These are phyloP conservation scores for Passer montanus DNA, from an alignment of 2,113 vertebrate genomes.

Conservation along the genomic window DNA sequence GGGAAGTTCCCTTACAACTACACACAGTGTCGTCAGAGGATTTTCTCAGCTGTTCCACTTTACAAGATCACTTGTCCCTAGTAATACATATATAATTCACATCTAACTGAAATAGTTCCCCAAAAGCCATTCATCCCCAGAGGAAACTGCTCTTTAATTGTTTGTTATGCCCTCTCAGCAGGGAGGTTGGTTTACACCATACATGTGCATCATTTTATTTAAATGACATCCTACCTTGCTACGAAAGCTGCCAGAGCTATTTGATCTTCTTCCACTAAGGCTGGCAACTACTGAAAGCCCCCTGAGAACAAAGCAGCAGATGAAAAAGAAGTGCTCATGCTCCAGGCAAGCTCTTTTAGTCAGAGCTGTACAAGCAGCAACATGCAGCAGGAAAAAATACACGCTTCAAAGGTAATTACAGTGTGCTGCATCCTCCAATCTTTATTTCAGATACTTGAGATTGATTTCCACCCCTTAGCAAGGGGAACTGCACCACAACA, in stretches of 20 bases:
- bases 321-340: constrained; percentile 28
- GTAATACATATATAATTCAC: constrained; percentile 41
- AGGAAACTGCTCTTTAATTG: constrained; percentile 29
- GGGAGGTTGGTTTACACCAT: not conserved
- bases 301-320: constrained; percentile 37
- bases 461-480: not conserved
- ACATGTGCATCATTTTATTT: constrained; percentile 17
- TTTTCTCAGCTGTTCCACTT: constrained; percentile 23
- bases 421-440: not conserved
- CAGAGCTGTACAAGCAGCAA: not conserved
- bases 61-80: constrained; percentile 14
- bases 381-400: not conserved
- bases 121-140: not conserved
- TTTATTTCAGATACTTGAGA: not conserved
- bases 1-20: not conserved
- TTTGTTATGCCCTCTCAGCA: constrained; percentile 19
- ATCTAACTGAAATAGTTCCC: not conserved
- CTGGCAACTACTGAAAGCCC: constrained; percentile 23
- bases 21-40: not conserved
- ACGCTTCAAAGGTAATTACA: not conserved
- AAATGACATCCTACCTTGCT: constrained; percentile 40
- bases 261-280: constrained; percentile 15
- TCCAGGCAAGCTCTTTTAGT: constrained; percentile 21
- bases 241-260: not conserved
- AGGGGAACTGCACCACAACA: not conserved